Evolutionary conservation across 2,797 vertebrate species (phyloP).

Genomic region (Fratercula arctica): DNA sequence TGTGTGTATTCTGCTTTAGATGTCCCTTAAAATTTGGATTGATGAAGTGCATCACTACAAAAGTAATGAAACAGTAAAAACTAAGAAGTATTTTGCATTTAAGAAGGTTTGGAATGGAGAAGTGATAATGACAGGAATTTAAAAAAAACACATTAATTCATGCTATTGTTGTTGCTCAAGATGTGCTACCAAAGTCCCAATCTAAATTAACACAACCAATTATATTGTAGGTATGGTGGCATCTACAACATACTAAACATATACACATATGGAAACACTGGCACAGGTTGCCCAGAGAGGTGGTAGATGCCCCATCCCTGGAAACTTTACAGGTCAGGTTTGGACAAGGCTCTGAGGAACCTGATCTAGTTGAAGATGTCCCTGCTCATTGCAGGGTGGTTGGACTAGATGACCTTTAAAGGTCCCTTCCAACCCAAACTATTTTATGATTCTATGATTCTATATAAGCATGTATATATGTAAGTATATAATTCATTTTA

Average conservation of each 20-base stretch:
- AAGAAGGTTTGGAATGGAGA: not conserved
- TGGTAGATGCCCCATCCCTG: not conserved
- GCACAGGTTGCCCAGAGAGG: not conserved
- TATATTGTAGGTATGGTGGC: not conserved
- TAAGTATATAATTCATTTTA: not conserved
- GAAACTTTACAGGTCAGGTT: not conserved
- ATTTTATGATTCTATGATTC: not conserved
- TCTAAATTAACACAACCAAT: not conserved
- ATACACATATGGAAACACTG: not conserved
- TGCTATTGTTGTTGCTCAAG: not conserved
- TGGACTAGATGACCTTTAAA: not conserved
- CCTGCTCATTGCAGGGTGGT: no score
- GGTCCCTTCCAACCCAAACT: not conserved
- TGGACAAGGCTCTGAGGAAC: not conserved
- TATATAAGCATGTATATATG: not conserved
- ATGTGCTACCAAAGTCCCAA: not conserved
- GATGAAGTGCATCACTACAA: not conserved
- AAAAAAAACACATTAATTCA: not conserved
- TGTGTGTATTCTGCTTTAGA: not conserved
- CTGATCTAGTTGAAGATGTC: not conserved
- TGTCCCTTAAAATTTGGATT: not conserved
- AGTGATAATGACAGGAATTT: not conserved
- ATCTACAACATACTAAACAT: not conserved
- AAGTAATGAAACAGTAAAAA: not conserved
- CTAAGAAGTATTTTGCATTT: not conserved